Evolutionary conservation across 2,113 vertebrate genomes (phyloP), one percentile per base, ranked within the genome.

Genomic region (Perognathus longimembris): DNA sequence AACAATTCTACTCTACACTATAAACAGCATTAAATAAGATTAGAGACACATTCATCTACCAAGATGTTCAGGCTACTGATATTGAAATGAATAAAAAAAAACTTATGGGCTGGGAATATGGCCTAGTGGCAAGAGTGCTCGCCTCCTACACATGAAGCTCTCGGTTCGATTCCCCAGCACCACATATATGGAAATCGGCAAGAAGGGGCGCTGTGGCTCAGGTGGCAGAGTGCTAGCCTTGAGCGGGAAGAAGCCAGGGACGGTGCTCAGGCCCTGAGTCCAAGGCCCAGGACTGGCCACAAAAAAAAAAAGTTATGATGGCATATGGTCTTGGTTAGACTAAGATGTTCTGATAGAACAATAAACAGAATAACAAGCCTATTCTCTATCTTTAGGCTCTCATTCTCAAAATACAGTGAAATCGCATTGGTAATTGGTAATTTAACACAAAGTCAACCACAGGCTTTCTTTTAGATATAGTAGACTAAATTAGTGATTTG

Each of bases 11-110:
- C 28, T 80, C 83, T 54, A 88, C 75, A 73, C 54, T 59, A 83
- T 61, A 86, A 88, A 92, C 54, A 89, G 76, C 71, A 87, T 90
- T 69, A 73, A 66, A 90, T 80, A 32, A 50, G 88, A 83, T 28
- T 40, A 85, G 78, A 93, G 92, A 96, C 90, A 90, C 12, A 91
- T 24, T 89, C 89, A 84, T 88, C 78, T 73, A 76, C 28, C 57
- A 84, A 94, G 57, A 85, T 69, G 42, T 77, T 88, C 63, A 88
- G 82, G 66, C 70, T 59, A 45, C 45, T 11, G 45, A 45, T 45
- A 45, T 45, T 8, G 12, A 45, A 45, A 45, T 45, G 45, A 45
- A 45, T 45, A 11, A 11, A 11, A 45, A 45, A 45, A 45, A 45
- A 45, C n/a, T 45, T 45, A 45, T 45, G 45, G n/a, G n/a, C n/a